Evolutionary conservation across 2,888 invertebrate species (phyloP).

Genomic region (Xestia ashworthii): DNA sequence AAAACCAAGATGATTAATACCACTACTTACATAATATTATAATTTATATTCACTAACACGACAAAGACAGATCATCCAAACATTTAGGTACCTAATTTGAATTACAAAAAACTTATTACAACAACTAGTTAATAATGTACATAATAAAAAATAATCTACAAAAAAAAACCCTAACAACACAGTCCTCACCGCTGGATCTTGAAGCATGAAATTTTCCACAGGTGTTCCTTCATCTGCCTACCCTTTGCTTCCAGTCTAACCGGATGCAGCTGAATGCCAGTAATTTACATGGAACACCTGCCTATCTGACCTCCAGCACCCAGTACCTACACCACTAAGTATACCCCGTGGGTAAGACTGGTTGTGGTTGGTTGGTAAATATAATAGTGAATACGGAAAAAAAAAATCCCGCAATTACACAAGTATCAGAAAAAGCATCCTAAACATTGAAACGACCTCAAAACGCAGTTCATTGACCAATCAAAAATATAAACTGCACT

Average conservation of each 20-base stretch:
- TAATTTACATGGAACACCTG: no score
- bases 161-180: neutral
- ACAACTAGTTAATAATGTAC: neutral
- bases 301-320: neutral
- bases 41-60: conserved; percentile 14
- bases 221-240: neutral
- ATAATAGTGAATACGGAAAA: neutral
- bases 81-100: conserved; percentile 15
- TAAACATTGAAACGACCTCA: conserved; percentile 37
- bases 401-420: neutral
- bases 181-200: neutral
- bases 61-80: conserved; percentile 41
- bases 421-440: conserved; percentile 6
- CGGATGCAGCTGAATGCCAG: neutral
- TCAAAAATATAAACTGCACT: conserved; percentile 39
- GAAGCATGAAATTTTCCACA: neutral
- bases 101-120: conserved; percentile 25
- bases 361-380: neutral
- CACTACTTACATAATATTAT: conserved; percentile 21
- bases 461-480: conserved; percentile 39
- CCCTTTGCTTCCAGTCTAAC: conserved; percentile 1
- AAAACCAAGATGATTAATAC: conserved; percentile 39
- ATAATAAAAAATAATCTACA: neutral
- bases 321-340: no score
- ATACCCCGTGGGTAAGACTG: no score